Conservation (phyloP, 2,113 vertebrate genomes). For the Tyrannus savana region DNA sequence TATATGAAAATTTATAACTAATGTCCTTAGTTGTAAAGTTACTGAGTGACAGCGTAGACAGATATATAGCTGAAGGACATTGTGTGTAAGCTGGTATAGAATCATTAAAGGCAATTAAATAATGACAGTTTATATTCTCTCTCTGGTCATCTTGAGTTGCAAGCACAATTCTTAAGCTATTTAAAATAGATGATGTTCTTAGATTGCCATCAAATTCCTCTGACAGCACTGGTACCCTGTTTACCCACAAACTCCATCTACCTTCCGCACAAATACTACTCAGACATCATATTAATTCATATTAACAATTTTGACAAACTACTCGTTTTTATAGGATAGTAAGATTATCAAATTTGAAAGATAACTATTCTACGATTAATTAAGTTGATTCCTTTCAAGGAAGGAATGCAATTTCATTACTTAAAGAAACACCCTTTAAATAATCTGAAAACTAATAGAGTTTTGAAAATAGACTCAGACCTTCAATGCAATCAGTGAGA, state of each 20-base stretch:
- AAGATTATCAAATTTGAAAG: not conserved
- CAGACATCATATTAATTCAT: not conserved
- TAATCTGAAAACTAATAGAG: not conserved
- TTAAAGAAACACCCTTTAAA: not conserved
- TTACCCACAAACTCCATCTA: not conserved
- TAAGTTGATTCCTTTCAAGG: not conserved
- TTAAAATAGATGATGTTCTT: not conserved
- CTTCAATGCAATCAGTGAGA: not conserved
- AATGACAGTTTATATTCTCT: not conserved
- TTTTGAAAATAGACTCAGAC: not conserved
- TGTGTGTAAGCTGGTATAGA: not conserved
- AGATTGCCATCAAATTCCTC: not conserved
- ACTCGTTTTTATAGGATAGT: not conserved
- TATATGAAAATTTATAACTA: not conserved
- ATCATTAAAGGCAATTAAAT: not conserved
- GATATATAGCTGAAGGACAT: not conserved
- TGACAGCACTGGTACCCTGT: not conserved
- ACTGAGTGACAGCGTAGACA: not conserved
- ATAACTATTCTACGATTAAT: not conserved
- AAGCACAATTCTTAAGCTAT: not conserved
- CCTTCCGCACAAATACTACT: not conserved
- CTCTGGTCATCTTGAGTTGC: not conserved
- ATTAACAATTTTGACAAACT: not conserved
- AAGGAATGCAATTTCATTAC: not conserved
- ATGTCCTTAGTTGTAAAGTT: not conserved